Evolutionary conservation across 2,113 vertebrate genomes (phyloP).

Genomic region (Albula glossodonta): DNA sequence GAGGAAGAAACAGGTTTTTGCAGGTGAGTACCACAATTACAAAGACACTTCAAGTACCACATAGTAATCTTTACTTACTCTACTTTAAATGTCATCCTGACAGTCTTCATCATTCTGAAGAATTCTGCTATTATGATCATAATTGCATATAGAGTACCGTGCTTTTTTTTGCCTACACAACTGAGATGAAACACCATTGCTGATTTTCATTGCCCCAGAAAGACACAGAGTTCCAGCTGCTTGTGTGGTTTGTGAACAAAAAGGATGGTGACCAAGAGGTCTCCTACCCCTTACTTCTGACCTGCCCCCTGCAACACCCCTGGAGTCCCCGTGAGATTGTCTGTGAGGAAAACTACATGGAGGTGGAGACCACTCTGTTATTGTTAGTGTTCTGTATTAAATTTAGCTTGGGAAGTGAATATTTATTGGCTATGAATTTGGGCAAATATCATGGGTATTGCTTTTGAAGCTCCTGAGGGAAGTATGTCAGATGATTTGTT

Average conservation of each 20-base stretch:
- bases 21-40: too few relatives aligned
- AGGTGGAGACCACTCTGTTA: conserved; percentile 30
- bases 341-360: conserved; percentile 52
- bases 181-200: neutral
- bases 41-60: too few relatives aligned
- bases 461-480: neutral
- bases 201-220: conserved; percentile 11
- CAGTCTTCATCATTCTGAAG: too few relatives aligned
- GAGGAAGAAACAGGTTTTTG: too few relatives aligned
- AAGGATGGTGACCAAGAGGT: conserved; percentile 18
- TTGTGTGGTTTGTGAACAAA: conserved; percentile 44
- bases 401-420: neutral
- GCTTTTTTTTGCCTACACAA: neutral
- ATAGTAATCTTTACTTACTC: too few relatives aligned
- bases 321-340: conserved; percentile 47
- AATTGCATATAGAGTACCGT: neutral
- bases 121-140: neutral
- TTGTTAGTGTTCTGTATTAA: too few relatives aligned
- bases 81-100: too few relatives aligned
- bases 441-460: neutral
- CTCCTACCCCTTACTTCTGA: conserved; percentile 36
- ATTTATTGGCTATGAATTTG: neutral
- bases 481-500: neutral
- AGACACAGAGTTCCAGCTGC: conserved; percentile 33
- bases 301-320: conserved; percentile 26